Percentiles rank a stretch among this genome's conserved stretches.
Evolutionary conservation across 2,113 vertebrate genomes (phyloP).

Genomic region (Pelecanoides urinatrix): DNA sequence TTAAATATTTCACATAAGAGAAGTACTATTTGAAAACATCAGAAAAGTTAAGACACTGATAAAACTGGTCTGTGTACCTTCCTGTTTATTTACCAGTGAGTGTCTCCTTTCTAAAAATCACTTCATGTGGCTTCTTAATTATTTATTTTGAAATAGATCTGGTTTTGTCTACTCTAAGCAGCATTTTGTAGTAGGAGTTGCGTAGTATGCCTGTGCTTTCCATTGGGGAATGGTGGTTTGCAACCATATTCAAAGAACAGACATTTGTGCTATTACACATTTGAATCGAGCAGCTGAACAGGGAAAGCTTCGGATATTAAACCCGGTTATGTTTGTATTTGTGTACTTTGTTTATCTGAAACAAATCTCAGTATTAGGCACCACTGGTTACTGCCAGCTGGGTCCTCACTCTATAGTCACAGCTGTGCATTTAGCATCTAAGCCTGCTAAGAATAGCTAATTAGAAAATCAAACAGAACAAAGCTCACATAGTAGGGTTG

Average conservation of each 20-base stretch:
- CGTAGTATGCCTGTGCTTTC: neutral
- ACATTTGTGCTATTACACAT: conserved; percentile 9
- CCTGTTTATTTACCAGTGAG: neutral
- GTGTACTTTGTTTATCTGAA: conserved; percentile 70
- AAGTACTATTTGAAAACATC: neutral
- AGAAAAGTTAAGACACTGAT: neutral
- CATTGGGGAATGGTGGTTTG: neutral
- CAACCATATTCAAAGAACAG: conserved; percentile 15
- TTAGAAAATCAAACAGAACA: conserved; percentile 68
- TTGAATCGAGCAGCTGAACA: conserved; percentile 46
- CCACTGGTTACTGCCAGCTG: conserved; percentile 80
- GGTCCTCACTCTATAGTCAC: conserved; percentile 60
- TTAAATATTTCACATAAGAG: neutral
- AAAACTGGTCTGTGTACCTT: neutral
- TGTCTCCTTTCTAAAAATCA: neutral
- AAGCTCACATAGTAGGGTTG: conserved; percentile 68
- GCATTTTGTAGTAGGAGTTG: neutral
- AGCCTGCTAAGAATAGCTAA: conserved; percentile 73
- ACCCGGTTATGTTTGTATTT: conserved; percentile 65
- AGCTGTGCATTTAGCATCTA: conserved; percentile 74
- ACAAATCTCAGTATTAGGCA: conserved; percentile 76
- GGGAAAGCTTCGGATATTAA: conserved; percentile 25
- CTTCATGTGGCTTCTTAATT: neutral
- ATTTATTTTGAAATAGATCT: neutral
- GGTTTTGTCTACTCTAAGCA: neutral